Percentiles rank a stretch among this genome's conserved stretches.
Conservation (phyloP, 2,113 vertebrate species). For the Tretioscincus oriximinensis region DNA sequence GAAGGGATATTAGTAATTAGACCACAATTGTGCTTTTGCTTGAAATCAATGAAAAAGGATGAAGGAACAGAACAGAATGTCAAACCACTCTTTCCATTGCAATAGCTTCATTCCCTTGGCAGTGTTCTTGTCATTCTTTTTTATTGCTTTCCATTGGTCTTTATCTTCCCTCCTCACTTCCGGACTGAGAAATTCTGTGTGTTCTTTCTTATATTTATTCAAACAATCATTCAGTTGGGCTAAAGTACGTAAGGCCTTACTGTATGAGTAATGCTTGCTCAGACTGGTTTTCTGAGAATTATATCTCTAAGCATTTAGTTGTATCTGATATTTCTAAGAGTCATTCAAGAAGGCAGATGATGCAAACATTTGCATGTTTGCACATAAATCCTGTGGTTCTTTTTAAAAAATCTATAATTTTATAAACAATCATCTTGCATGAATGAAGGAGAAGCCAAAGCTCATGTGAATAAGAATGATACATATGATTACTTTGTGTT, state of each 20-base stretch:
- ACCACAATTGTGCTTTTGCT: too few relatives aligned
- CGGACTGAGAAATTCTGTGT: neutral
- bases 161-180: neutral
- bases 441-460: too few relatives aligned
- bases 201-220: neutral
- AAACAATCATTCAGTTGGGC: neutral
- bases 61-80: neutral
- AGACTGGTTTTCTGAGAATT: conserved; percentile 11
- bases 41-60: too few relatives aligned
- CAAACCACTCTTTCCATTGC: neutral
- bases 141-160: neutral
- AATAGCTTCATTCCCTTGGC: neutral
- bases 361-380: neutral
- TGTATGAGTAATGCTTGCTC: fast-evolving
- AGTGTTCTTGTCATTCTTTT: neutral
- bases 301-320: conserved; percentile 12
- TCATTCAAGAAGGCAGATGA: conserved; percentile 4
- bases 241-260: neutral
- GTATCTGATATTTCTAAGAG: neutral
- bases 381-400: neutral
- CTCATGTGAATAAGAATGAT: neutral
- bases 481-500: neutral
- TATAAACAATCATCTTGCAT: too few relatives aligned
- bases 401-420: neutral
- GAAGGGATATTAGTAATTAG: too few relatives aligned